A percentile compares a stretch with the other conserved stretches of the same genome.
phyloP scores from a whole-genome alignment of 2,888 invertebrate genomes.

The Caenorhabditis virilis region DNA sequence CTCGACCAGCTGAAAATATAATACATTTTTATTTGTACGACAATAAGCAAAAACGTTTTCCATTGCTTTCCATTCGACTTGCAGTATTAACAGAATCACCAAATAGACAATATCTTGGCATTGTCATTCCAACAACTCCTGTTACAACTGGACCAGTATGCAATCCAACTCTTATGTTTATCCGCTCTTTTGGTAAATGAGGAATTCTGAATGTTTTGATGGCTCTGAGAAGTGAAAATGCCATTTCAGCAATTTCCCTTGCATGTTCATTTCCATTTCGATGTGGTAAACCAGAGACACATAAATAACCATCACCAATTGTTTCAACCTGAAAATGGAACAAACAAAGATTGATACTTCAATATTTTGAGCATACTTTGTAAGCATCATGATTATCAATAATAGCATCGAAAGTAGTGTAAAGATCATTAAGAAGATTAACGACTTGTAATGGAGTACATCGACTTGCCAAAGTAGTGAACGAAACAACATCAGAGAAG shows the following conservation, averaged over 20 bases:
- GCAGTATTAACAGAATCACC: constrained; percentile 66
- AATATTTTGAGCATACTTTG: constrained; percentile 43
- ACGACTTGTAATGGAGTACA: constrained; percentile 64
- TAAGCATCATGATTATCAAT: constrained; percentile 63
- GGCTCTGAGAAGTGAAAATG: constrained; percentile 50
- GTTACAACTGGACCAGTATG: constrained; percentile 58
- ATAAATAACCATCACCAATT: constrained; percentile 62
- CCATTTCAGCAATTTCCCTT: constrained; percentile 56
- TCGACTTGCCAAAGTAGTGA: constrained; percentile 57
- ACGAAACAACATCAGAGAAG: constrained; percentile 62
- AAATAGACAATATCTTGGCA: constrained; percentile 64
- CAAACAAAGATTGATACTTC: background rate
- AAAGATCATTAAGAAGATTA: constrained; percentile 64
- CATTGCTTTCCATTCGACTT: constrained; percentile 62
- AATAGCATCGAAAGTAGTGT: constrained; percentile 62
- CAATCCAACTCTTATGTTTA: constrained; percentile 60
- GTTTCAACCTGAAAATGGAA: constrained; percentile 54
- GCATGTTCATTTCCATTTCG: constrained; percentile 62
- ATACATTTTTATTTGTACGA: no score
- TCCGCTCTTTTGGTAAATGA: constrained; percentile 58
- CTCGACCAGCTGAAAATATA: constrained; percentile 55
- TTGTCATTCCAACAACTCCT: constrained; percentile 58
- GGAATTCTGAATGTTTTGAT: constrained; percentile 55
- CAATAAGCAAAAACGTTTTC: constrained; percentile 66
- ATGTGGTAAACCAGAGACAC: constrained; percentile 61